Conservation (phyloP, 2,888 invertebrate species). For the Petrolisthes manimaculis region DNA sequence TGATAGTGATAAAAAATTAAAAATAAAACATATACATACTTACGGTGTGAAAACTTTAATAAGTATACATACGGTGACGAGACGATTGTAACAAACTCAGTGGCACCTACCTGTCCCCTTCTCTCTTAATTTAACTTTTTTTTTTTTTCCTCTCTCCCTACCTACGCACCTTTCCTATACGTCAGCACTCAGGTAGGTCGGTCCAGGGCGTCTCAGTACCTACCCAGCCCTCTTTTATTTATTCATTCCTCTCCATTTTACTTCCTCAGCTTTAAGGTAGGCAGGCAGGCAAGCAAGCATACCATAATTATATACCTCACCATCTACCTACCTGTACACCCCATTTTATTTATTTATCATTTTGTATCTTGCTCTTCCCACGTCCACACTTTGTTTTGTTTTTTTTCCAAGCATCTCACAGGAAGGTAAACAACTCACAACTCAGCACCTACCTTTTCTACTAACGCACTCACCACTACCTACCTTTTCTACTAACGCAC, state of each 20-base stretch:
- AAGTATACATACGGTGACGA: too few species aligned
- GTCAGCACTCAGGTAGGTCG: constrained; percentile 6
- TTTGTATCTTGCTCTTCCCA: too few species aligned
- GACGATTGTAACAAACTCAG: too few species aligned
- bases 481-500: not conserved
- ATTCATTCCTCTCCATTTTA: not conserved
- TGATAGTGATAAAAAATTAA: too few species aligned
- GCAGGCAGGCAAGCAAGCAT: too few species aligned
- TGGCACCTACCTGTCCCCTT: constrained; percentile 17
- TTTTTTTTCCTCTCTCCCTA: not conserved
- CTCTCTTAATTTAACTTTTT: not conserved
- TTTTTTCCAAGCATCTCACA: too few species aligned
- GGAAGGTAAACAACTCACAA: too few species aligned
- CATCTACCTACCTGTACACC: not conserved
- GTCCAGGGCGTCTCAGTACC: constrained; percentile 5
- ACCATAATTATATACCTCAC: not conserved
- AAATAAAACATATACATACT: too few species aligned
- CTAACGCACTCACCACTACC: not conserved
- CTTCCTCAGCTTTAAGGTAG: too few species aligned
- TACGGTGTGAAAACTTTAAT: too few species aligned
- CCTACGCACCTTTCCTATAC: constrained; percentile 19
- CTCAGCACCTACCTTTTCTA: too few species aligned
- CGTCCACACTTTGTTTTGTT: too few species aligned
- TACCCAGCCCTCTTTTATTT: not conserved
- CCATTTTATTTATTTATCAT: not conserved